Evolutionary conservation across 2,888 invertebrate species (phyloP).

Genomic region (Serripes groenlandicus): DNA sequence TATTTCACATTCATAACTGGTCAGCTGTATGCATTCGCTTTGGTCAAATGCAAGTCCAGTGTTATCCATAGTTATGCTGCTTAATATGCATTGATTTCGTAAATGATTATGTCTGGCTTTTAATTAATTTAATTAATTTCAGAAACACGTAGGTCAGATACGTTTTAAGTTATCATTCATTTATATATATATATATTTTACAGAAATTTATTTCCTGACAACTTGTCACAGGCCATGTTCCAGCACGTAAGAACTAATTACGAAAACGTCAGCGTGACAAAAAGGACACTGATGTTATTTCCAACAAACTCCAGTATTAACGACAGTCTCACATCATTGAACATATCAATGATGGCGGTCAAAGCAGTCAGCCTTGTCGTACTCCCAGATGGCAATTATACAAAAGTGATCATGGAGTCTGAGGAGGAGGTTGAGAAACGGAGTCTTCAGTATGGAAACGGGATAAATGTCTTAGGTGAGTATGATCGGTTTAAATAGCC

Average conservation of each 20-base stretch:
- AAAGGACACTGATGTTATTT: slow-evolving; percentile 54
- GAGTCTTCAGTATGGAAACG: slow-evolving; percentile 86
- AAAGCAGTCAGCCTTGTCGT: neutral
- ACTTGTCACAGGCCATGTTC: slow-evolving; percentile 89
- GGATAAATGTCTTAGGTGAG: slow-evolving; percentile 90
- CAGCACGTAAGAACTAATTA: slow-evolving; percentile 89
- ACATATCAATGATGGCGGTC: slow-evolving; percentile 4
- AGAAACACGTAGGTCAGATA: too few species aligned
- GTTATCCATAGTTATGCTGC: too few species aligned
- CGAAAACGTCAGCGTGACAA: slow-evolving; percentile 57
- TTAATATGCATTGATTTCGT: too few species aligned
- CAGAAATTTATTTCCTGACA: slow-evolving; percentile 90
- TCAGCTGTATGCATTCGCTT: too few species aligned
- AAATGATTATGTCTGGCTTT: too few species aligned
- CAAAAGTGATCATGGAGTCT: slow-evolving; percentile 67
- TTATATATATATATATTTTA: neutral
- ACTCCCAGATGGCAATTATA: slow-evolving; percentile 45
- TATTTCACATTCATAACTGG: too few species aligned
- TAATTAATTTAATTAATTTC: too few species aligned
- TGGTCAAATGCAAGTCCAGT: too few species aligned
- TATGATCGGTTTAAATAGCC: too few species aligned
- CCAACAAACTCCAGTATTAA: slow-evolving; percentile 62
- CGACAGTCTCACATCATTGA: slow-evolving; percentile 36
- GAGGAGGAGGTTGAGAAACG: slow-evolving; percentile 62
- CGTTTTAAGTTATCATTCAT: too few species aligned